Conservation (phyloP, 1,140 invertebrate species). For the Hylaeus volcanicus region DNA sequence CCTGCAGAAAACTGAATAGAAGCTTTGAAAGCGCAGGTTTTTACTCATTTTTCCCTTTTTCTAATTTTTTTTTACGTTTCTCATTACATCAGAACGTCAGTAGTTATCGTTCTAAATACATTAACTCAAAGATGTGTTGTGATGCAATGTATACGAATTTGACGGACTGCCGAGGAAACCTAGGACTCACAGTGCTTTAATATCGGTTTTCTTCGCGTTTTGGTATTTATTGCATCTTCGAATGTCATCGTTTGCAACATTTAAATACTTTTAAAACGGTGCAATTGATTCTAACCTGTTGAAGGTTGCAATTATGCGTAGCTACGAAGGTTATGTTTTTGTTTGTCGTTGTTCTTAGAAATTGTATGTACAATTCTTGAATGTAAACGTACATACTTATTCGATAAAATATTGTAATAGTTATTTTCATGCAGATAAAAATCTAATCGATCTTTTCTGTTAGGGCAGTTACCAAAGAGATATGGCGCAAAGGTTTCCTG, state of each 20-base stretch:
- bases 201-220: background rate
- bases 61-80: background rate
- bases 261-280: background rate
- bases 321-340: slow-evolving; percentile 38
- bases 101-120: background rate
- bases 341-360: slow-evolving; percentile 17
- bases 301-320: background rate
- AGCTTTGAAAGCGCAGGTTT: slow-evolving; percentile 23
- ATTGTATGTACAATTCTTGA: background rate
- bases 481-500: slow-evolving; percentile 85
- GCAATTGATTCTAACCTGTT: background rate
- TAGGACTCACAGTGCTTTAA: background rate
- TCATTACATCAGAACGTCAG: background rate
- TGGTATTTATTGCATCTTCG: background rate
- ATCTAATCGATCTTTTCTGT: background rate
- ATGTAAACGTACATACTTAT: background rate
- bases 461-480: slow-evolving; percentile 43
- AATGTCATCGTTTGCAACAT: background rate
- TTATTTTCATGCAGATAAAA: background rate
- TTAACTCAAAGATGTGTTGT: background rate
- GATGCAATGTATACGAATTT: background rate
- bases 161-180: background rate
- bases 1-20: background rate
- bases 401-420: background rate
- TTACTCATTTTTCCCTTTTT: background rate